A percentile compares a stretch with the other conserved stretches of the same genome.
phyloP scores from a whole-genome alignment of 2,113 vertebrate species.

The Mionectes macconnelli region DNA sequence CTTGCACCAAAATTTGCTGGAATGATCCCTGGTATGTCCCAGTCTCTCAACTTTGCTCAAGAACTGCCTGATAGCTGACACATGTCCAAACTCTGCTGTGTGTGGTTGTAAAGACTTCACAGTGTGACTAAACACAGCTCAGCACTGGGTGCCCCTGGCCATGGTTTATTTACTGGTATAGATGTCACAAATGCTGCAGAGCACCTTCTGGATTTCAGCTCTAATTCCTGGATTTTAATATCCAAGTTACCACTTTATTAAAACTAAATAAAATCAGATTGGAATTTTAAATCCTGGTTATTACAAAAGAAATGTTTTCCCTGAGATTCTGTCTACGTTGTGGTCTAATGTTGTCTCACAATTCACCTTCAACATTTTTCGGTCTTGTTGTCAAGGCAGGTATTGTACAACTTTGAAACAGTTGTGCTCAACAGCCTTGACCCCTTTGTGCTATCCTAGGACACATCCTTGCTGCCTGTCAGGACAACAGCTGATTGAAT shows the following conservation, averaged over 20 bases:
- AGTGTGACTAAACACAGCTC: not conserved
- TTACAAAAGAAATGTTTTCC: not conserved
- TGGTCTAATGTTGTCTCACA: not conserved
- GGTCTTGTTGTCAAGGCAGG: not conserved
- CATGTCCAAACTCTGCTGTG: not conserved
- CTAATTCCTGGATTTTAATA: not conserved
- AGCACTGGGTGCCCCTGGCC: accelerated
- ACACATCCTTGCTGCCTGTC: no score
- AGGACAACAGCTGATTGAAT: not conserved
- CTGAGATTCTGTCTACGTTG: not conserved
- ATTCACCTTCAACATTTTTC: not conserved
- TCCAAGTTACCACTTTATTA: not conserved
- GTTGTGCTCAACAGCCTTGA: not conserved
- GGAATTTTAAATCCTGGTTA: not conserved
- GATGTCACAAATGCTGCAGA: not conserved
- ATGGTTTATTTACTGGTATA: not conserved
- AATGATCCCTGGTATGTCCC: accelerated
- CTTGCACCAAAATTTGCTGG: no score
- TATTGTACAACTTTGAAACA: not conserved
- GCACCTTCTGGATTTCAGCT: not conserved
- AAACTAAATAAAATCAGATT: not conserved
- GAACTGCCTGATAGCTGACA: not conserved
- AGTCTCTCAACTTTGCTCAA: not conserved
- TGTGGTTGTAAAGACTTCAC: not conserved
- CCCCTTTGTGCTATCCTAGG: not conserved